Conservation (phyloP, 2,797 vertebrate species). For the Poeciliopsis gracilis region DNA sequence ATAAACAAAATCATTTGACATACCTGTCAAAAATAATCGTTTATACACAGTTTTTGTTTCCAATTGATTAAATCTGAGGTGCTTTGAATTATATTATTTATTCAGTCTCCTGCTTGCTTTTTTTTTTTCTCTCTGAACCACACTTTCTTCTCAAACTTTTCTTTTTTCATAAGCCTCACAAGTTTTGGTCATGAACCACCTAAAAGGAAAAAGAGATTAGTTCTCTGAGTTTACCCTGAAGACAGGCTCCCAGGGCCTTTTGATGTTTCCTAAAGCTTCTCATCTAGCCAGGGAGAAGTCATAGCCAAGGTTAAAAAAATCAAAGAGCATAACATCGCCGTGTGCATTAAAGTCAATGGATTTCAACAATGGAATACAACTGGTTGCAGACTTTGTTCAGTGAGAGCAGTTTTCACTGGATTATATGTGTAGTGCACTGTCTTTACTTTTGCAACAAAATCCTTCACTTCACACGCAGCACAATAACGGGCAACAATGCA, state of each 20-base stretch:
- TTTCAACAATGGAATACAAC: conserved; percentile 5
- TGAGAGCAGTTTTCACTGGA: conserved; percentile 5
- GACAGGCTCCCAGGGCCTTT: conserved; percentile 15
- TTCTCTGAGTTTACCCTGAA: conserved; percentile 14
- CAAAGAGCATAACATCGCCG: conserved; percentile 6
- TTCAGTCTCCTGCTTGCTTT: conserved; percentile 9
- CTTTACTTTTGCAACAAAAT: not conserved
- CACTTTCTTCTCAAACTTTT: not conserved
- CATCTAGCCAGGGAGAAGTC: conserved; percentile 4
- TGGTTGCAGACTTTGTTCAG: conserved; percentile 10
- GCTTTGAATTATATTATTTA: not conserved
- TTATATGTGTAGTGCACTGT: not conserved
- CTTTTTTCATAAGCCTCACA: not conserved
- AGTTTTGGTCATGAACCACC: conserved; percentile 8
- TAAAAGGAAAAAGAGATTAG: conserved; percentile 23
- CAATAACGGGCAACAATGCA: not conserved
- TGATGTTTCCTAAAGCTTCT: conserved; percentile 22
- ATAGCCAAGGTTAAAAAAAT: conserved; percentile 18
- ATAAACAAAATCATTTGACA: not conserved
- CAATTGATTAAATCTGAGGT: not conserved
- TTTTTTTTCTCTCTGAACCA: not conserved
- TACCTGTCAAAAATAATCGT: not conserved
- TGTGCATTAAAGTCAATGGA: conserved; percentile 15
- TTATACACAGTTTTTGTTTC: not conserved
- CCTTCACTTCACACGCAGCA: not conserved